Evolutionary conservation across 2,888 invertebrate species (phyloP).

Genomic region (Drosophila differens): DNA sequence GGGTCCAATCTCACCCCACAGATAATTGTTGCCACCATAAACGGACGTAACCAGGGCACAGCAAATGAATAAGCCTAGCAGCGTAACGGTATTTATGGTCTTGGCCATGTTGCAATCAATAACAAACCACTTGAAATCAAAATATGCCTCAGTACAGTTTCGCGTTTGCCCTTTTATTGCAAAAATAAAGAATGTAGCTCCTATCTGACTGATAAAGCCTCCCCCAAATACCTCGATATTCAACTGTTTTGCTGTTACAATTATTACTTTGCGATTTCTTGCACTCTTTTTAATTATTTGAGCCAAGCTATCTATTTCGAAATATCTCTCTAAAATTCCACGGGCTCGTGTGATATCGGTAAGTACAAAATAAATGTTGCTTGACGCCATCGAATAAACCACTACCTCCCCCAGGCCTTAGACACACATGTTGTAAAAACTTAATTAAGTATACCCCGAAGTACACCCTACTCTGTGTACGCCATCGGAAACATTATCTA

Average conservation of each 20-base stretch:
- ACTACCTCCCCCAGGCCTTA: not conserved
- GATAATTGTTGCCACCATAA: conserved; percentile 68
- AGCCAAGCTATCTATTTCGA: conserved; percentile 31
- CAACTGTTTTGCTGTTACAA: not conserved
- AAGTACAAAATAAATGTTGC: not conserved
- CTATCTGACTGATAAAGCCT: conserved; percentile 38
- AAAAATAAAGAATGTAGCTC: not conserved
- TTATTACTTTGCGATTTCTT: not conserved
- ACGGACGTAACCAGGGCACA: conserved; percentile 43
- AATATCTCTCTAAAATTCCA: conserved; percentile 26
- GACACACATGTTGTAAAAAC: conserved; percentile 8
- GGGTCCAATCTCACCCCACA: conserved; percentile 70
- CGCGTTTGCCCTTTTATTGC: conserved; percentile 41
- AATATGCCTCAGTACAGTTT: conserved; percentile 15
- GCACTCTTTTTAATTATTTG: conserved; percentile 37
- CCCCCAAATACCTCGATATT: not conserved
- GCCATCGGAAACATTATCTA: not conserved
- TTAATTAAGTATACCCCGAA: conserved; percentile 28
- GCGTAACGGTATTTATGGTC: conserved; percentile 10
- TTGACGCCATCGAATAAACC: not conserved
- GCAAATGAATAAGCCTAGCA: conserved; percentile 38
- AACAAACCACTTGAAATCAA: conserved; percentile 21
- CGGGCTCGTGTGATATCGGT: conserved; percentile 5
- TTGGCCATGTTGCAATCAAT: conserved; percentile 26
- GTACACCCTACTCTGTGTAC: not conserved